Evolutionary conservation across 2,797 vertebrate species (phyloP).

Genomic region (Meda fulgida): DNA sequence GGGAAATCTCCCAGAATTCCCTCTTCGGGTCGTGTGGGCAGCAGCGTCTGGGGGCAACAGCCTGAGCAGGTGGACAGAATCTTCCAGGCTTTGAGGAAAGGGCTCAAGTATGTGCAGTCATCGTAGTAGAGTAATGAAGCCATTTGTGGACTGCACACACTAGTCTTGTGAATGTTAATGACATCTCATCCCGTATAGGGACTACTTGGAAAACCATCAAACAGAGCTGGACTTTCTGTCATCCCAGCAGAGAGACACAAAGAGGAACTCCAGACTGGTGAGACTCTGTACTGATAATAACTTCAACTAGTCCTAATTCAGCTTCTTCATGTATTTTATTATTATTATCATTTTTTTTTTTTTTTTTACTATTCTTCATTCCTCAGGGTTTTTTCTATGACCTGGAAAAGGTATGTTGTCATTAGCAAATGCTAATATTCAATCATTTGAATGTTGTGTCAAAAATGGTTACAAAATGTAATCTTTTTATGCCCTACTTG

Average conservation of each 20-base stretch:
- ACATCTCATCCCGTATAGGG: conserved; percentile 71
- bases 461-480: conserved; percentile 10
- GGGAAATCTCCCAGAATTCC: conserved; percentile 80
- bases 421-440: background rate
- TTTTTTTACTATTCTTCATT: conserved; percentile 32
- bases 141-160: background rate
- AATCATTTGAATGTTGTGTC: background rate
- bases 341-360: background rate
- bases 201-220: conserved; percentile 88
- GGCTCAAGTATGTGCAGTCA: conserved; percentile 84
- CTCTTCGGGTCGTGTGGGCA: conserved; percentile 72
- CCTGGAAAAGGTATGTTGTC: conserved; percentile 89
- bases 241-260: conserved; percentile 86
- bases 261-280: conserved; percentile 94
- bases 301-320: background rate
- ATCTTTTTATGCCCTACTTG: background rate
- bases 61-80: conserved; percentile 90
- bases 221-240: conserved; percentile 89
- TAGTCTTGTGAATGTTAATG: conserved; percentile 4
- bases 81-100: conserved; percentile 89
- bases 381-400: conserved; percentile 94
- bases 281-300: conserved; percentile 57
- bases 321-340: background rate
- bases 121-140: background rate
- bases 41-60: conserved; percentile 70